Evolutionary conservation across 2,888 invertebrate species (phyloP), one percentile per base, ranked within the genome.

Genomic region (Drosophila birchii): DNA sequence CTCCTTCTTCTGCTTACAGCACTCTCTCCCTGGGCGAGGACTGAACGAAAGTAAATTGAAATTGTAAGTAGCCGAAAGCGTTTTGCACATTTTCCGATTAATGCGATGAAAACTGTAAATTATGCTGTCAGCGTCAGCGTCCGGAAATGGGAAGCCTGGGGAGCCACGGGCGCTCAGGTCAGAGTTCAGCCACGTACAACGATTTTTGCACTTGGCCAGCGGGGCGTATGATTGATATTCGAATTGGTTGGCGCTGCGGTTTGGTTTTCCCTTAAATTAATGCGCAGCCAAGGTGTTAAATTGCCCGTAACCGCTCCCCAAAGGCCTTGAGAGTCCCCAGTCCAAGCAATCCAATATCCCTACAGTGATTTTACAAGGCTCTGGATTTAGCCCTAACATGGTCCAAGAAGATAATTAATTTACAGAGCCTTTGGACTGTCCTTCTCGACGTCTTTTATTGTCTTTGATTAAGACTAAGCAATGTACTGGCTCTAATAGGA

Each of bases 141-240:
- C 29, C 34, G 53, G 56, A 70, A 70, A 55, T 58, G 54, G 39
- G 39, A n/a, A n/a, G n/a, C 32, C 41, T 20, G 41, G 58, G 39
- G 23, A 29, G 39, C 34, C 53, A 29, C n/a, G 18, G 44, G 47
- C 41, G 45, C 44, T 45, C 58, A 44, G 60, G 38, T 56, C 62
- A 43, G 23, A 67, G 67, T 60, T 62, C 61, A 75, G 79, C 74
- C 68, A 69, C 43, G 68, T 68, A 39, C 53, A 54, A 63, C 66
- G 45, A 47, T 44, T 79, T 60, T 59, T 54, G 39, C 62, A 59
- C 45, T 56, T 58, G 56, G 66, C 39, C 68, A 81, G 79, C 81
- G 61, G 64, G 66, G 81, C 83, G 86, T 81, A 81, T 84, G 86
- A 86, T 86, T 86, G 81, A 86, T 84, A 75, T 76, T 67, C 58